Base-by-base conservation (phyloP, 1,140 invertebrate species). In the Papilio xuthus region DNA sequence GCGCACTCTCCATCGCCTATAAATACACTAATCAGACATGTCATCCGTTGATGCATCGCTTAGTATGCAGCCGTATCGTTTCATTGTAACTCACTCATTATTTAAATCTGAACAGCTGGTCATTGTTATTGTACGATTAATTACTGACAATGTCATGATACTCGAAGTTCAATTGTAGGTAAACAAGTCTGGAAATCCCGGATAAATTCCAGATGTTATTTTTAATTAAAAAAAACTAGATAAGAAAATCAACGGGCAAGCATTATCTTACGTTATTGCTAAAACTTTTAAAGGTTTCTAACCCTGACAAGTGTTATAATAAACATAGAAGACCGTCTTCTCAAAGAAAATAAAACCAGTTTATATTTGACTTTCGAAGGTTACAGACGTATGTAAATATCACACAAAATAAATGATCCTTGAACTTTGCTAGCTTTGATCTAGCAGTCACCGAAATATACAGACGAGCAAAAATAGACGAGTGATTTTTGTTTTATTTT, bases 321-420 rank as follows among this genome's bases (percentile, higher is more conserved):
- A 28, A 67, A 67, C 13, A 8, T 18, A 28, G 26, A 67, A 15
- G 13, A 7, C 32, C 60, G 12, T 67, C 13, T 32, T 67, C 26
- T 67, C 26, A 2, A 67, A 67, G 60, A 67, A 60, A 60, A 60
- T 60, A 60, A 60, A 67, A 67, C 60, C 60, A 67, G 60, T 67
- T 67, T 67, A 28, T 10, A 1, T 67, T 67, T 32, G 60, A 67
- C 26, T 67, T 67, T 67, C 60, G 60, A 67, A 67, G 60, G 60
- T 67, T 67, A 67, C 60, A 67, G 60, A 67, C 60, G 60, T 67
- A 23, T 67, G 26, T 67, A 67, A 67, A 67, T 67, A 67, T 67
- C 60, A 67, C 26, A 67, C 20, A 60, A 60, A 28, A 60, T 60
- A 67, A 67, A 67, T 67, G 60, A 67, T 67, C 60, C 60, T 67